These are phyloP conservation scores for Drusus annulatus DNA, from an alignment of 1,140 invertebrate species.

Conservation along the genomic window DNA sequence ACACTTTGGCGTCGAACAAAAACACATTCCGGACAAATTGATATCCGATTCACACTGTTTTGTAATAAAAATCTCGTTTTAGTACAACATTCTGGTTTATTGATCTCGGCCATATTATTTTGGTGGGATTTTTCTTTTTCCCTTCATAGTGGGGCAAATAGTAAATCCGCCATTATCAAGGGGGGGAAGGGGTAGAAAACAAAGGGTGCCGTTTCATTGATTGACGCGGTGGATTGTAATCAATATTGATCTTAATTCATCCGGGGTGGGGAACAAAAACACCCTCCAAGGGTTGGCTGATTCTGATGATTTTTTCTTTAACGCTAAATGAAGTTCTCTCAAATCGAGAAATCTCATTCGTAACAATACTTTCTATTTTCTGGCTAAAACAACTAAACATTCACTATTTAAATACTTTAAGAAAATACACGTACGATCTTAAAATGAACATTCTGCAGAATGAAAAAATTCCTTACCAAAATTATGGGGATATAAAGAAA, in stretches of 20 bases:
- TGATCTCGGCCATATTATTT: neutral
- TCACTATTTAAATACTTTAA: too few relatives aligned
- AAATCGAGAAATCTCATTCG: too few relatives aligned
- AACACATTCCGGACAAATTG: conserved; percentile 16
- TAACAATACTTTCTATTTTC: too few relatives aligned
- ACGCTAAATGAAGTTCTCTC: too few relatives aligned
- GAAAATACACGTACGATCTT: too few relatives aligned
- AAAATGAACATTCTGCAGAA: too few relatives aligned
- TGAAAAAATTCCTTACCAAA: too few relatives aligned
- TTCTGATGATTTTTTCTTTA: too few relatives aligned
- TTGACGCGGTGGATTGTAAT: conserved; percentile 4
- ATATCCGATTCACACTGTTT: conserved; percentile 3
- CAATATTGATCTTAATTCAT: conserved; percentile 18
- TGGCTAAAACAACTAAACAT: too few relatives aligned
- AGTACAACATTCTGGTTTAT: conserved; percentile 5
- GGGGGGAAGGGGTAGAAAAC: neutral
- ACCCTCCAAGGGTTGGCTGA: neutral
- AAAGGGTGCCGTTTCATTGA: neutral
- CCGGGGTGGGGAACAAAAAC: neutral
- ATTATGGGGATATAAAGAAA: too few relatives aligned
- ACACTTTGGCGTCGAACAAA: neutral
- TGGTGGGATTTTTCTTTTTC: neutral
- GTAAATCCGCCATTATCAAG: neutral
- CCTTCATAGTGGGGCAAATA: neutral
- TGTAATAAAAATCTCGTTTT: conserved; percentile 26